A percentile compares a stretch with the other conserved stretches of the same genome.
These are phyloP conservation scores for Pantherophis guttatus DNA, from an alignment of 2,113 vertebrate genomes.

Conservation along the genomic window DNA sequence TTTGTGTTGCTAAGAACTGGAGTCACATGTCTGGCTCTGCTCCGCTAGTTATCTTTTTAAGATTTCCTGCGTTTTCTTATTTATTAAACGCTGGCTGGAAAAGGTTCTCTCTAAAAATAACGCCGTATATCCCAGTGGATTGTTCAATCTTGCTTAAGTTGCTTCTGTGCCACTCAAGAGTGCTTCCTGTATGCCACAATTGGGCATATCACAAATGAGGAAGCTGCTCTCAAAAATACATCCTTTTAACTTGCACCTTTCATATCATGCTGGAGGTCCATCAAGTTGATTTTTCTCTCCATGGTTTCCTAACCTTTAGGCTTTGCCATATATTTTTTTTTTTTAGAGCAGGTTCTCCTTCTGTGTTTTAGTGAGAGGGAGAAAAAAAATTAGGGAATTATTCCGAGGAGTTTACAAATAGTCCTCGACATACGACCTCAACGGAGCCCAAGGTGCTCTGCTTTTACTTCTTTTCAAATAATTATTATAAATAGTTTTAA, in stretches of 20 bases:
- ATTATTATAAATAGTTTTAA: too few species aligned
- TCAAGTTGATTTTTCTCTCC: neutral
- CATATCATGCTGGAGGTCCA: neutral
- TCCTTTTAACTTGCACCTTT: neutral
- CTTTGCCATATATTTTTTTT: neutral
- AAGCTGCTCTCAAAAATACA: neutral
- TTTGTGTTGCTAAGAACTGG: neutral
- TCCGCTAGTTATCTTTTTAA: neutral
- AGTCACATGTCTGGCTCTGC: neutral
- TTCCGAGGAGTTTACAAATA: neutral
- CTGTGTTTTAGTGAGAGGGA: neutral
- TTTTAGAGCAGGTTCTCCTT: neutral
- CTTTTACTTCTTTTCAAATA: too few species aligned
- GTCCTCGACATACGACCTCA: too few species aligned
- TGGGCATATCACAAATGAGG: neutral
- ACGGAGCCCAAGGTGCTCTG: too few species aligned
- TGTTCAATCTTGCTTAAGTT: neutral
- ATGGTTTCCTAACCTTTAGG: neutral
- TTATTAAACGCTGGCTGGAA: conserved; percentile 5
- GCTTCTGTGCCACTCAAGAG: neutral
- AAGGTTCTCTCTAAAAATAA: conserved; percentile 23
- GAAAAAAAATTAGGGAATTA: neutral
- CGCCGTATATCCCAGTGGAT: neutral
- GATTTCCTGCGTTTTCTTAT: conserved; percentile 4
- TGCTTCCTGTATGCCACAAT: neutral